Base-by-base conservation (phyloP, 2,797 vertebrate genomes). In the Sus cebifrons region DNA sequence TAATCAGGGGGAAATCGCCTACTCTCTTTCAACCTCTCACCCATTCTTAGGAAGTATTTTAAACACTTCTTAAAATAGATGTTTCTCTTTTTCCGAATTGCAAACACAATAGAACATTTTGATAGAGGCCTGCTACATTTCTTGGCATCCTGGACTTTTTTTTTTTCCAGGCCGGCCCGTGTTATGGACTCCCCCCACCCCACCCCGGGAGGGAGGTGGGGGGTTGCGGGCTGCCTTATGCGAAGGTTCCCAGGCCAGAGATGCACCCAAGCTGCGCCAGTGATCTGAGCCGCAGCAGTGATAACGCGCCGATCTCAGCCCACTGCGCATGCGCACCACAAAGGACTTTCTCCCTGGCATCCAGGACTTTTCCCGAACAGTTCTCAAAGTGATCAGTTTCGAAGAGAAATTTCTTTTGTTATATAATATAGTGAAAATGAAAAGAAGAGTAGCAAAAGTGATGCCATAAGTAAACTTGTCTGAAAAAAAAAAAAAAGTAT, bases 351-450 rank as follows among this genome's bases (percentile, higher is more conserved):
- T 49, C 6, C 44, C 44, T 5, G 56, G 58, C 25, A 73, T 74
- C 32, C 73, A 27, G 29, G 6, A 27, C 16, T 21, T 93, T 64
- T 78, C 15, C 60, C 54, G 84, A 56, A 71, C 1, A 56, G 64
- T 86, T 89, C n/a, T 85, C 70, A 58, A 94, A 82, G 64, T 18
- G 60, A 77, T 89, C 84, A 67, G 60, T 82, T 90, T 91, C 32
- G 81, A 67, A 32, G 4, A 60, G 87, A 84, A 65, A 12, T n/a
- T 85, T 70, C 77, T 77, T 20, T 40, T 58, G 23, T 58, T 88
- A 67, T 83, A 49, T 64, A 73, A 14, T 84, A 78, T 64, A 68
- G 36, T 36, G 40, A 86, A 74, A 78, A 75, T 75, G 25, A 27
- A 54, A 74, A 44, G 75, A n/a, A 77, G 23, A 56, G 49, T 0